Base-by-base conservation (phyloP, 1,140 invertebrate genomes). In the Meloidogyne hapla region DNA sequence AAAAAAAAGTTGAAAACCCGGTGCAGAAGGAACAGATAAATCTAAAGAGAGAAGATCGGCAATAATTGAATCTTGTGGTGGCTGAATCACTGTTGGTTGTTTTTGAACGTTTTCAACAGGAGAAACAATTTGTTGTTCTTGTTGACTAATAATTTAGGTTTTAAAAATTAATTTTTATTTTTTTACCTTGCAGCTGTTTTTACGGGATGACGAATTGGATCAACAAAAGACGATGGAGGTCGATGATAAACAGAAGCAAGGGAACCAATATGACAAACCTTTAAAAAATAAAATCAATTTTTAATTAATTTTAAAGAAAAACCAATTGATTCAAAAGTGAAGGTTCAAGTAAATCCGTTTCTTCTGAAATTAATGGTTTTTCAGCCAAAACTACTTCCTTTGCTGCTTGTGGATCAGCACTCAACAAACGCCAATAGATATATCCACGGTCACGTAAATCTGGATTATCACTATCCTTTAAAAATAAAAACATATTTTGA, bases 221-320 rank as follows among this genome's bases (percentile, higher is more conserved):
- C 97, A 38, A 99, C 95, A 88, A 99, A 99, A 0, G 97, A 94
- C 38, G 93, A 95, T 0, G 97, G 97, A 38, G 97, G 97, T 88
- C 99, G 99, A 87, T 99, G 97, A 88, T 99, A 99, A 3, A 99
- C 96, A 26, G 95, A 98, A 12, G 97, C 97, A 74, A 99, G 90
- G 76, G 94, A 96, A 67, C 95, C 95, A 84, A 99, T 99, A 88
- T 99, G 96, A 89, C 96, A 99, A 40, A 73, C 71, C 71, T 73
- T n/a, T 33, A 15, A 15, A 72, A 62, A 73, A 25, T 18, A n/a
- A 23, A 63, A 61, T 2, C n/a, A 72, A 72, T 72, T 15, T 12
- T 71, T 13, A 21, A 56, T 23, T n/a, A 61, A 13, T 26, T 56
- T 10, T 13, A 64, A 4, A 73, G 15, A 63, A 25, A 21, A 84